phyloP scores from a whole-genome alignment of 2,113 vertebrate species.

The Nannospalax galili region DNA sequence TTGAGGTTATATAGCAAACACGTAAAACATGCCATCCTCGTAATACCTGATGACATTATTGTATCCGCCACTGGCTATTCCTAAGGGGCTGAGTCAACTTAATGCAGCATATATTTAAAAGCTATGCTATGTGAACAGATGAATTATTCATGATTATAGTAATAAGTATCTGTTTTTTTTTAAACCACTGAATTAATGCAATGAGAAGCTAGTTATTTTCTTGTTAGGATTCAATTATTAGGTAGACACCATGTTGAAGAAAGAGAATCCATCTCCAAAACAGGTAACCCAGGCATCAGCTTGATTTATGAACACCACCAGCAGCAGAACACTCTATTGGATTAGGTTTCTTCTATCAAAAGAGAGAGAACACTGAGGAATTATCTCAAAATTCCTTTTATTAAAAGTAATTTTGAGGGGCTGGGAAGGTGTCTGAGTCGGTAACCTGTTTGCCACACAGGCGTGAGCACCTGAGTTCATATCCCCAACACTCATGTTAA shows the following conservation, averaged over 20 bases:
- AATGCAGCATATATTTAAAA: neutral
- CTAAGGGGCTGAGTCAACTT: neutral
- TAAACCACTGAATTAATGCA: constrained; percentile 11
- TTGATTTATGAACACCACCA: neutral
- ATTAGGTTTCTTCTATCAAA: constrained; percentile 8
- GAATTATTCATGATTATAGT: constrained; percentile 19
- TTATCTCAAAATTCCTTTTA: neutral
- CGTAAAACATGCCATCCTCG: neutral
- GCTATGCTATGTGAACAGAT: neutral
- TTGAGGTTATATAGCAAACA: neutral
- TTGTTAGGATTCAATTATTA: neutral
- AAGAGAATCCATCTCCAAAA: neutral
- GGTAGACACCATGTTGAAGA: neutral
- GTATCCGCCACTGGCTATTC: neutral
- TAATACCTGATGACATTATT: neutral
- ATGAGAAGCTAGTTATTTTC: neutral
- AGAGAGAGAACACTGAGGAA: neutral
- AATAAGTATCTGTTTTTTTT: neutral
- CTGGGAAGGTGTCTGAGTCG: neutral
- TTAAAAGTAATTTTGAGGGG: neutral
- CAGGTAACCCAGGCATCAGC: neutral
- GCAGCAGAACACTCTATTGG: no score
- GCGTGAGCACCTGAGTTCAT: neutral
- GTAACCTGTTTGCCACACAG: no score
- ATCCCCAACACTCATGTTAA: neutral